phyloP scores from a whole-genome alignment of 2,888 invertebrate genomes.

The Mesodorylaimus sp. region DNA sequence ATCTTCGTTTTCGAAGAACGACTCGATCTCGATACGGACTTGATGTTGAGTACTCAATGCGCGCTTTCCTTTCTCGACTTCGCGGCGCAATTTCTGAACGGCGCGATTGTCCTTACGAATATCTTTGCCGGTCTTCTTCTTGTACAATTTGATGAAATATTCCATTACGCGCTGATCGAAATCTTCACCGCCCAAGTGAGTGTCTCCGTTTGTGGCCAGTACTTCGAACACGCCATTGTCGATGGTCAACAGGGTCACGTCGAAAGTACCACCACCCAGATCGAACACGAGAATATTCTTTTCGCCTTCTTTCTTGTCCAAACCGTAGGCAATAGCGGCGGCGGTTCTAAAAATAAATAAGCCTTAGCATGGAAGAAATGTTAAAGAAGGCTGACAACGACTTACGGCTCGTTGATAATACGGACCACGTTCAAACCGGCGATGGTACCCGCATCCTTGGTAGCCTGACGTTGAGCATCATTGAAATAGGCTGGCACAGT shows the following conservation, averaged over 20 bases:
- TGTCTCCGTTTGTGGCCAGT: conserved; percentile 15
- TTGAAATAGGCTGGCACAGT: conserved; percentile 98
- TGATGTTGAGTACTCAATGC: conserved; percentile 78
- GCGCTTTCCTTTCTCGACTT: conserved; percentile 34
- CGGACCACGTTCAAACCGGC: conserved; percentile 76
- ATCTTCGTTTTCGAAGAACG: conserved; percentile 91
- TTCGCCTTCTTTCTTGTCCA: conserved; percentile 42
- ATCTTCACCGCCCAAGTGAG: conserved; percentile 73
- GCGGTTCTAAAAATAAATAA: conserved; percentile 19
- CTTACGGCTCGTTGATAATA: conserved; percentile 73
- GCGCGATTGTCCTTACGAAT: conserved; percentile 31
- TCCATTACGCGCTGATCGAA: conserved; percentile 45
- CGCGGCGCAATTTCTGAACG: conserved; percentile 33
- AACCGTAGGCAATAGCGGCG: conserved; percentile 27
- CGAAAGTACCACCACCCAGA: conserved; percentile 97
- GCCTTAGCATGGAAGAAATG: not conserved
- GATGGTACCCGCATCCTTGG: conserved; percentile 82
- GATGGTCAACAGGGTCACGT: conserved; percentile 89
- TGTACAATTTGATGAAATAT: conserved; percentile 74
- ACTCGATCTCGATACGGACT: conserved; percentile 92
- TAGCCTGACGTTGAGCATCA: conserved; percentile 95
- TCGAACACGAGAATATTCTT: conserved; percentile 97
- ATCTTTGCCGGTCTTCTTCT: conserved; percentile 34
- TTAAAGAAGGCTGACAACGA: not conserved
- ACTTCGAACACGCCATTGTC: conserved; percentile 95